Evolutionary conservation across 2,888 invertebrate genomes (phyloP).

Genomic region (Hirtodrosophila cameraria): DNA sequence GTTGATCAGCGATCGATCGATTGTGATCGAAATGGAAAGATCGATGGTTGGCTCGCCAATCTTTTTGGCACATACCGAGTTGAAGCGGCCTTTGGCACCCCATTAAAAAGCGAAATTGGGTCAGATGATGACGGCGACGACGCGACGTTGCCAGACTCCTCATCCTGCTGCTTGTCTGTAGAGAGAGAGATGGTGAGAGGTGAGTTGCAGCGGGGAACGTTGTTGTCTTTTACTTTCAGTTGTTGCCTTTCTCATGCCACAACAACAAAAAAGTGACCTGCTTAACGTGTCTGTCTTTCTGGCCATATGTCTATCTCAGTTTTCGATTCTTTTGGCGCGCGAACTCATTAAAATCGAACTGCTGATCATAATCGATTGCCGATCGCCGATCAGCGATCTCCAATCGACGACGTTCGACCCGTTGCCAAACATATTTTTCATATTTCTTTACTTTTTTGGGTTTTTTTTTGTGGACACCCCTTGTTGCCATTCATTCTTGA

Average conservation of each 20-base stretch:
- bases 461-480: conserved; percentile 6
- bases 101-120: conserved; percentile 78
- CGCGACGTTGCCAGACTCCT: conserved; percentile 19
- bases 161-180: conserved; percentile 46
- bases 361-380: conserved; percentile 77
- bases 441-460: conserved; percentile 25
- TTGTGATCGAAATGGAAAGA: conserved; percentile 52
- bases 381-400: conserved; percentile 35
- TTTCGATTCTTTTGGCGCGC: conserved; percentile 52
- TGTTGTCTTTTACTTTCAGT: conserved; percentile 73
- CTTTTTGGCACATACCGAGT: conserved; percentile 52
- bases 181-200: not conserved
- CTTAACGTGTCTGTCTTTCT: conserved; percentile 41
- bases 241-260: conserved; percentile 58
- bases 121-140: conserved; percentile 35
- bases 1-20: conserved; percentile 52
- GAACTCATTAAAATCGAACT: conserved; percentile 70
- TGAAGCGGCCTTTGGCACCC: conserved; percentile 78
- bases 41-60: conserved; percentile 36
- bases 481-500: conserved; percentile 13
- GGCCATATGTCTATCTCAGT: not conserved
- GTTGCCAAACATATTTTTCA: conserved; percentile 74
- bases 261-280: conserved; percentile 65
- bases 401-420: conserved; percentile 45
- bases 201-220: not conserved